Percentiles rank a stretch among this genome's conserved stretches.
Evolutionary conservation across 2,113 vertebrate genomes (phyloP).

Genomic region (Calidris pugnax): DNA sequence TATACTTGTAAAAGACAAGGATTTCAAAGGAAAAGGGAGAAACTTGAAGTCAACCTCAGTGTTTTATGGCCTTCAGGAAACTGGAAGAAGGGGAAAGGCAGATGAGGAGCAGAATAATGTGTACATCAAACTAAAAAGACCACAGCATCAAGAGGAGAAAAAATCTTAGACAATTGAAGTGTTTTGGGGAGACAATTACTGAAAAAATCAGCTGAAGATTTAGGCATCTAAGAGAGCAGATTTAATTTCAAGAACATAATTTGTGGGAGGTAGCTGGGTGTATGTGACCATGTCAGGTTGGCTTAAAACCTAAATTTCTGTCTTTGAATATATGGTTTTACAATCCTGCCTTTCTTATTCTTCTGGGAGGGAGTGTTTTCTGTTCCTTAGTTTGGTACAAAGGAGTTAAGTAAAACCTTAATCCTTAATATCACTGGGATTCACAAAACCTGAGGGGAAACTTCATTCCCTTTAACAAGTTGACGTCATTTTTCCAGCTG

Average conservation of each 20-base stretch:
- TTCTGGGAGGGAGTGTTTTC: neutral
- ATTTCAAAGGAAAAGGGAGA: neutral
- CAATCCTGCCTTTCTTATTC: neutral
- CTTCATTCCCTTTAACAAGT: neutral
- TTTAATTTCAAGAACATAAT: neutral
- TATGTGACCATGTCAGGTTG: neutral
- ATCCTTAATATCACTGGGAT: neutral
- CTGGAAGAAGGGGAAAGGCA: neutral
- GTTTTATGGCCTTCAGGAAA: neutral
- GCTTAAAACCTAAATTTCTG: neutral
- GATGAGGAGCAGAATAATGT: neutral
- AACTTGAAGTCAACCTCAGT: neutral
- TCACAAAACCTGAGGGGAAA: neutral
- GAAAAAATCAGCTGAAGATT: neutral
- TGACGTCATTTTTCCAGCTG: neutral
- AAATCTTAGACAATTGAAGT: neutral
- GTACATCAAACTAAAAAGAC: neutral
- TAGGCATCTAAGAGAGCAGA: neutral
- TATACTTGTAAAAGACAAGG: neutral
- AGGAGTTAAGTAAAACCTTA: neutral
- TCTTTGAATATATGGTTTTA: neutral
- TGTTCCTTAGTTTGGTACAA: neutral
- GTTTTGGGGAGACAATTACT: neutral
- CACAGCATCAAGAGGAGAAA: neutral
- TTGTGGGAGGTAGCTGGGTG: neutral